Conservation (phyloP, 2,113 vertebrate genomes). For the Daboia siamensis region DNA sequence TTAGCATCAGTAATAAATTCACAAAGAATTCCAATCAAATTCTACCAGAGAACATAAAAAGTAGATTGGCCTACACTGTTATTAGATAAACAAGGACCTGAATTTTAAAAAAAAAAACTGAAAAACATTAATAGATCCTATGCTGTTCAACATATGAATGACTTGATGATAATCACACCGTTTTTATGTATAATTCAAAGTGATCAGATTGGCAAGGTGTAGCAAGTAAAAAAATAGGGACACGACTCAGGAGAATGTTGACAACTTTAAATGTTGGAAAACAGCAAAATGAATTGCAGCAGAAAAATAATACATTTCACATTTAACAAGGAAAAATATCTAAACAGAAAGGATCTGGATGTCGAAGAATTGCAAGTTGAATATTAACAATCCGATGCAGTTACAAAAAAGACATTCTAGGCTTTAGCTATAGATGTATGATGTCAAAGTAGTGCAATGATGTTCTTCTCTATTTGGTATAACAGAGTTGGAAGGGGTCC, state of each 20-base stretch:
- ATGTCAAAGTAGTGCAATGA: not conserved
- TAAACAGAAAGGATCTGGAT: not conserved
- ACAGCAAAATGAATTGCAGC: not conserved
- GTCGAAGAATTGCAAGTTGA: not conserved
- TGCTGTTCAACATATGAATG: not conserved
- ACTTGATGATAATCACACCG: not conserved
- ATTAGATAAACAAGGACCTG: not conserved
- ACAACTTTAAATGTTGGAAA: not conserved
- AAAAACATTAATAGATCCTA: not conserved
- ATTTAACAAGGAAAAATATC: not conserved
- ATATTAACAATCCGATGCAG: not conserved
- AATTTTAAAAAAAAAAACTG: not conserved
- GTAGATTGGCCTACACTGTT: not conserved
- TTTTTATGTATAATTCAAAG: not conserved
- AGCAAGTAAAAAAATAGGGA: not conserved
- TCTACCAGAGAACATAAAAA: not conserved
- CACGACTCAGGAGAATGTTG: not conserved
- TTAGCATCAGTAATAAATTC: not conserved
- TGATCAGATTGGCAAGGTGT: not conserved
- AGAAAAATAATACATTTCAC: not conserved
- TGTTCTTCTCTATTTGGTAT: not conserved
- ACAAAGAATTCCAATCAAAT: not conserved
- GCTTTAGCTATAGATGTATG: not conserved
- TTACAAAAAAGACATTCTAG: not conserved
- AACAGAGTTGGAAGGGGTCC: not conserved